These are phyloP conservation scores for Anarrhichthys ocellatus DNA, from an alignment of 2,113 vertebrate species.

Conservation along the genomic window DNA sequence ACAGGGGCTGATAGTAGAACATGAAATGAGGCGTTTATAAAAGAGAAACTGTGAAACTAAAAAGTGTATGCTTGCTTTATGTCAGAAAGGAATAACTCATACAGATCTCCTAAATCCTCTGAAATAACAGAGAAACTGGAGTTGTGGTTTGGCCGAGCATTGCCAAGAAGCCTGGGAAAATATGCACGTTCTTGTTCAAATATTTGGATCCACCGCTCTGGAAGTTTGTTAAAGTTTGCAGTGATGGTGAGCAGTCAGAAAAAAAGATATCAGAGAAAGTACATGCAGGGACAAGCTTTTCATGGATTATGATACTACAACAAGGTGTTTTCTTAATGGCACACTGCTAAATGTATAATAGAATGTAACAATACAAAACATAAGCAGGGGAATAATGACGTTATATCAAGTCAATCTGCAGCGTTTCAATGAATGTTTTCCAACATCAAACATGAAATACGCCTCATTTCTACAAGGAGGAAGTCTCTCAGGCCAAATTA, in stretches of 20 bases:
- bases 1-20: not conserved
- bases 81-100: not conserved
- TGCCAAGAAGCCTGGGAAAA: conserved; percentile 1
- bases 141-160: not conserved
- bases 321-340: no score
- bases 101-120: not conserved
- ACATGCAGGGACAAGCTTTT: no score
- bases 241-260: no score
- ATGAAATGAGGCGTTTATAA: not conserved
- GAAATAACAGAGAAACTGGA: not conserved
- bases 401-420: not conserved
- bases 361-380: no score
- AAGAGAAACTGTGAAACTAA: not conserved
- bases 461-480: not conserved
- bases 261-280: no score
- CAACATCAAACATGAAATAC: not conserved
- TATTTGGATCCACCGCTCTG: not conserved
- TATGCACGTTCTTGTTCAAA: not conserved
- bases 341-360: not conserved
- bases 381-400: not conserved
- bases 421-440: not conserved
- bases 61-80: not conserved
- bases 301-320: no score
- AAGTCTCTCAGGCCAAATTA: not conserved
- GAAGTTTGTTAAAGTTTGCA: no score